A percentile compares a stretch with the other conserved stretches of the same genome.
Conservation (phyloP, 53 echinoderm and acorn worm genomes). For the Actinopyga echinites region DNA sequence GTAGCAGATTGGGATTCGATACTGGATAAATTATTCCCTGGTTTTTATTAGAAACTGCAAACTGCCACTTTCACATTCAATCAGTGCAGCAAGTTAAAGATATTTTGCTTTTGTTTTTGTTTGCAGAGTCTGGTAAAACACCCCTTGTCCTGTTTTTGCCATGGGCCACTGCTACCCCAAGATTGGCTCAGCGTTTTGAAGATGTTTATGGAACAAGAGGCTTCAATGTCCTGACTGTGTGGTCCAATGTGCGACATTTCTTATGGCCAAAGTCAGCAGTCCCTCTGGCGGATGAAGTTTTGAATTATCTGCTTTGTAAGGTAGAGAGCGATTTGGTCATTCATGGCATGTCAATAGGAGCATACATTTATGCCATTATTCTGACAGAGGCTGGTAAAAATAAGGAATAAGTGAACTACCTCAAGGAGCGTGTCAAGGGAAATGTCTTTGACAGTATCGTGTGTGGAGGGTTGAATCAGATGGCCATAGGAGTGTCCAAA, state of each 20-base stretch:
- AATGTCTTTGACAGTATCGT: slow-evolving; percentile 86
- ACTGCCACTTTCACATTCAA: too few relatives aligned
- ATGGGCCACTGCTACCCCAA: slow-evolving; percentile 69
- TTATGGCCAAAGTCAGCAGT: slow-evolving; percentile 66
- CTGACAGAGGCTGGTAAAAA: neutral
- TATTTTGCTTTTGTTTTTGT: neutral
- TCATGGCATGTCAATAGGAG: slow-evolving; percentile 80
- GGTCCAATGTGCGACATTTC: slow-evolving; percentile 54
- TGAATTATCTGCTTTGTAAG: slow-evolving; percentile 46
- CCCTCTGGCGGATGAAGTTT: slow-evolving; percentile 54
- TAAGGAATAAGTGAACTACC: neutral
- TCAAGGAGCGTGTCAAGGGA: slow-evolving; percentile 61
- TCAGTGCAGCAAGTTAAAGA: too few relatives aligned
- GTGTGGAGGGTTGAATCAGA: slow-evolving; percentile 61
- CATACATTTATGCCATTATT: slow-evolving; percentile 64
- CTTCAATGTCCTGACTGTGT: slow-evolving; percentile 76
- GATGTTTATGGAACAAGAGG: slow-evolving; percentile 68
- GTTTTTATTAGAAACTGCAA: too few relatives aligned
- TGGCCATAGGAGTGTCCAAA: slow-evolving; percentile 60
- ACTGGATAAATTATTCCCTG: too few relatives aligned
- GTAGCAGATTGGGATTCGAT: too few relatives aligned
- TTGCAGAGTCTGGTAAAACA: slow-evolving; percentile 58
- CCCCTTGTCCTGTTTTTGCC: slow-evolving; percentile 69
- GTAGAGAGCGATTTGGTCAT: slow-evolving; percentile 61
- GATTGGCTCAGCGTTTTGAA: slow-evolving; percentile 61